Evolutionary conservation across 2,113 vertebrate species (phyloP).

Genomic region (Ranitomeya imitator): DNA sequence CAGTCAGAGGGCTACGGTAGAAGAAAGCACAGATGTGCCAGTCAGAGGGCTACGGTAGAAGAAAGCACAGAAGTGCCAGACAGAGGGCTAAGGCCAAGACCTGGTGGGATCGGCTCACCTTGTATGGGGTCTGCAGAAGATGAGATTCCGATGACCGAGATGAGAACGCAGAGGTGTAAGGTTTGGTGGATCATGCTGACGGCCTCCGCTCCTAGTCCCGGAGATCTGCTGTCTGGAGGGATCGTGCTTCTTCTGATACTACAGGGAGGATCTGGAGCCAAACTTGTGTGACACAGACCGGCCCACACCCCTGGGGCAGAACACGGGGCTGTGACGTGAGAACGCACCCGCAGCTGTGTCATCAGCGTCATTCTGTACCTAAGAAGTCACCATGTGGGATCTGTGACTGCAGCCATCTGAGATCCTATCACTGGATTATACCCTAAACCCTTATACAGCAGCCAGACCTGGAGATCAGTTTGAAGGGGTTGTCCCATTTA

Average conservation of each 20-base stretch:
- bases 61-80: too few relatives aligned
- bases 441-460: neutral
- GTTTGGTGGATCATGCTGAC: neutral
- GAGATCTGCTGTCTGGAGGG: neutral
- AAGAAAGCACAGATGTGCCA: too few relatives aligned
- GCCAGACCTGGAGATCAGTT: too few relatives aligned
- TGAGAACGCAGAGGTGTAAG: neutral
- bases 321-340: neutral
- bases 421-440: neutral
- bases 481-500: too few relatives aligned
- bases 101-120: neutral
- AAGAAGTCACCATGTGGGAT: neutral
- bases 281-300: neutral
- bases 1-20: too few relatives aligned
- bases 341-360: conserved; percentile 17
- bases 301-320: neutral
- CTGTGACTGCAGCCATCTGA: neutral
- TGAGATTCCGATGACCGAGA: neutral
- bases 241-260: neutral
- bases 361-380: neutral
- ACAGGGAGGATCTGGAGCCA: conserved; percentile 5
- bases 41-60: too few relatives aligned
- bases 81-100: too few relatives aligned
- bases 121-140: neutral
- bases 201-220: neutral